Conservation (phyloP, 2,888 invertebrate species). For the Lymantria monacha region DNA sequence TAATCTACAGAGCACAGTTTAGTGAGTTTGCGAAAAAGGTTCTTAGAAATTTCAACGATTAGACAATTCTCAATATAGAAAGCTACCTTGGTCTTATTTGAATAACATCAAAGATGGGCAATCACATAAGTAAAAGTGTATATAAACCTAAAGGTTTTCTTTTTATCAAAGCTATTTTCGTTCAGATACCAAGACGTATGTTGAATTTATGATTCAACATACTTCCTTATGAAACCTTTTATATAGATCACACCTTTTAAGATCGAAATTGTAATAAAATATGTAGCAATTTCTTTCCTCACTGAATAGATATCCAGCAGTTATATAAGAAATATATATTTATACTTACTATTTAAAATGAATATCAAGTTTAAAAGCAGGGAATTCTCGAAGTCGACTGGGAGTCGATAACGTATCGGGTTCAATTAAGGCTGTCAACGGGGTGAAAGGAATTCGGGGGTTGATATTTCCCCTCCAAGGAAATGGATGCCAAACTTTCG, state of each 20-base stretch:
- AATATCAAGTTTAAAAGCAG: slow-evolving; percentile 10
- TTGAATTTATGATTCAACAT: background rate
- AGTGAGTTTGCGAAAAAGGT: too few relatives aligned
- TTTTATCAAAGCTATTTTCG: slow-evolving; percentile 1
- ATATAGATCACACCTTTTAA: slow-evolving; percentile 3
- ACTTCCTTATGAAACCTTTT: background rate
- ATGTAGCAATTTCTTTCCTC: background rate
- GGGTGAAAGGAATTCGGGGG: slow-evolving; percentile 13
- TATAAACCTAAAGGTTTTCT: background rate
- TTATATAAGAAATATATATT: background rate
- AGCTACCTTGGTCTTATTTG: too few relatives aligned
- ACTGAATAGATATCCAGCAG: background rate
- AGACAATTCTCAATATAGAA: too few relatives aligned
- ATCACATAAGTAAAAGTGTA: background rate
- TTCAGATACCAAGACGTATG: slow-evolving; percentile 2
- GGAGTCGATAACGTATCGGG: slow-evolving; percentile 43
- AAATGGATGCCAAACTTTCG: slow-evolving; percentile 14
- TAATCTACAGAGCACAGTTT: too few relatives aligned
- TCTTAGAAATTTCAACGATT: too few relatives aligned
- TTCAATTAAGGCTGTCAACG: slow-evolving; percentile 48
- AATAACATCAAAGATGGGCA: background rate
- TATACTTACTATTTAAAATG: slow-evolving; percentile 5
- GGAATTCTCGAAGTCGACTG: slow-evolving; percentile 6
- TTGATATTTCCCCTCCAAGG: slow-evolving; percentile 7
- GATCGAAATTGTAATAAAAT: slow-evolving; percentile 8